phyloP scores from a whole-genome alignment of 2,113 vertebrate species.

The Callithrix jacchus region DNA sequence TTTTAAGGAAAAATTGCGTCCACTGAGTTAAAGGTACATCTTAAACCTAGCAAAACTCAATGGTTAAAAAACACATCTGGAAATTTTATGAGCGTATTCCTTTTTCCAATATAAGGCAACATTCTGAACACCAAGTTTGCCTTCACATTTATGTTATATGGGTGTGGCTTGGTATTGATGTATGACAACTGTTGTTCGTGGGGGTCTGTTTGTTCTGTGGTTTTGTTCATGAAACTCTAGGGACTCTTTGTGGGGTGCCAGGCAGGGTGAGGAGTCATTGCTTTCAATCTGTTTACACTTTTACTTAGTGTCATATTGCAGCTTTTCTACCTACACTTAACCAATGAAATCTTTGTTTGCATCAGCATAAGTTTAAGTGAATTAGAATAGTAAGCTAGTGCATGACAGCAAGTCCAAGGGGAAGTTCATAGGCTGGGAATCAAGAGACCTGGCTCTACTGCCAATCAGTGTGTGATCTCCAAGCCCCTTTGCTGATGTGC shows the following conservation, averaged over 20 bases:
- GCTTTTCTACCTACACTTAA: neutral
- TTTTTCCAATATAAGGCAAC: neutral
- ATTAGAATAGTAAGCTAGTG: neutral
- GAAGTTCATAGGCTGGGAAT: neutral
- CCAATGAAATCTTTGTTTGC: neutral
- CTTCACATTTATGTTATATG: fast-evolving
- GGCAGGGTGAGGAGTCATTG: neutral
- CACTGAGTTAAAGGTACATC: neutral
- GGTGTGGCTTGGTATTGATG: neutral
- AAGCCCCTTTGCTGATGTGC: neutral
- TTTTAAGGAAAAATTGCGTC: neutral
- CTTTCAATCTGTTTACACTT: fast-evolving
- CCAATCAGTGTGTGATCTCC: neutral
- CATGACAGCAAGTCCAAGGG: too few species aligned
- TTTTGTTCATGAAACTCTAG: neutral
- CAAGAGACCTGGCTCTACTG: too few species aligned
- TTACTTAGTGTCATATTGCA: neutral
- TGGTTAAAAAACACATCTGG: neutral
- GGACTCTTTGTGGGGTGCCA: fast-evolving
- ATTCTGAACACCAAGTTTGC: fast-evolving
- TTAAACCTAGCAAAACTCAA: neutral
- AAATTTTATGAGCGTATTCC: neutral
- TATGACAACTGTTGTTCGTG: too few species aligned
- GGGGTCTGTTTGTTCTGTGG: neutral
- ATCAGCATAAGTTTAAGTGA: neutral